phyloP scores from a whole-genome alignment of 2,888 invertebrate species.

The Hemaris fuciformis region DNA sequence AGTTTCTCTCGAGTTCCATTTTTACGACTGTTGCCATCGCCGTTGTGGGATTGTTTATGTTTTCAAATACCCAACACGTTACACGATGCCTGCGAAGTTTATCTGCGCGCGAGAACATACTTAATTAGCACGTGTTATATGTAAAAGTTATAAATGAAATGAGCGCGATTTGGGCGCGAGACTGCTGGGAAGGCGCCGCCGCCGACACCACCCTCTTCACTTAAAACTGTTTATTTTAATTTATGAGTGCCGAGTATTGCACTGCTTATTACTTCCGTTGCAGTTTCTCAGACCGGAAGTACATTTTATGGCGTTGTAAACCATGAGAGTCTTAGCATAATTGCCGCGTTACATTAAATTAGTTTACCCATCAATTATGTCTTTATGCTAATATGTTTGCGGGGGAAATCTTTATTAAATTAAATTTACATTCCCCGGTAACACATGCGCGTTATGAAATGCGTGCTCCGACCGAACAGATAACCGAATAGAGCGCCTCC shows the following conservation, averaged over 20 bases:
- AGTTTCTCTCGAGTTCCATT: constrained; percentile 65
- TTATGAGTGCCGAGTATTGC: constrained; percentile 72
- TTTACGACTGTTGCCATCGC: constrained; percentile 65
- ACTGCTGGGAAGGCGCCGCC: constrained; percentile 1
- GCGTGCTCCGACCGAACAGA: neutral
- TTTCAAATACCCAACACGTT: constrained; percentile 47
- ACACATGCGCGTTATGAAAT: constrained; percentile 5
- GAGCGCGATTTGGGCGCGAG: constrained; percentile 5
- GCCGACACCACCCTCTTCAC: constrained; percentile 49
- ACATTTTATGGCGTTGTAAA: constrained; percentile 76
- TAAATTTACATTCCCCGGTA: constrained; percentile 12
- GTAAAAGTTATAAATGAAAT: constrained; percentile 16
- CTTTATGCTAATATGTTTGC: constrained; percentile 62
- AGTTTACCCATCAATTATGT: constrained; percentile 74
- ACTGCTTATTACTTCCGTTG: constrained; percentile 77
- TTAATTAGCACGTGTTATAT: constrained; percentile 18
- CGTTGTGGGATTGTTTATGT: constrained; percentile 65
- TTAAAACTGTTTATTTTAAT: constrained; percentile 78
- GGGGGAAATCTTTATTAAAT: constrained; percentile 32
- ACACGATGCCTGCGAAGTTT: constrained; percentile 21
- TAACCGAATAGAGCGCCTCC: neutral
- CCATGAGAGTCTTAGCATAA: constrained; percentile 77
- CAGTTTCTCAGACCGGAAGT: constrained; percentile 72
- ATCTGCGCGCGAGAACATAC: constrained; percentile 23
- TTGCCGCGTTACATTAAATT: constrained; percentile 76